Evolutionary conservation across 2,888 invertebrate species (phyloP).

Genomic region (Caenorhabditis afra): DNA sequence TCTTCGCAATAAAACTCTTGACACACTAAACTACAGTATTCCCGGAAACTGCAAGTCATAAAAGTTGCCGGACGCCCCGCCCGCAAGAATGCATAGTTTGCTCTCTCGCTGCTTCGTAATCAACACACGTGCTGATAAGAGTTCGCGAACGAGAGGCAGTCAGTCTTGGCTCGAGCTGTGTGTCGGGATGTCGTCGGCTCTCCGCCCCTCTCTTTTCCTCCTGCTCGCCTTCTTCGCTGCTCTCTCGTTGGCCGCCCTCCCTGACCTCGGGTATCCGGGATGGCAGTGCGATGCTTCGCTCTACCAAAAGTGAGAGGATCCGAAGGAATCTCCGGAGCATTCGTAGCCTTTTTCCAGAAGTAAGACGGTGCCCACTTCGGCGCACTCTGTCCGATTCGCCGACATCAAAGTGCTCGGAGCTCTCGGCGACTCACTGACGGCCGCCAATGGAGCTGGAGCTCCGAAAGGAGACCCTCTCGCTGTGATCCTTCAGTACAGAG

Average conservation of each 20-base stretch:
- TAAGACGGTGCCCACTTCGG: conserved; percentile 81
- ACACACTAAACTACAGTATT: background rate
- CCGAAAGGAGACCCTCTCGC: conserved; percentile 67
- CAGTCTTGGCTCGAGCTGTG: conserved; percentile 18
- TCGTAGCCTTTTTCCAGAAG: conserved; percentile 57
- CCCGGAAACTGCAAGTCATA: conserved; percentile 9
- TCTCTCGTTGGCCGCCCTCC: conserved; percentile 36
- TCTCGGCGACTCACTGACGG: conserved; percentile 72
- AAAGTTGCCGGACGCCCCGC: conserved; percentile 4
- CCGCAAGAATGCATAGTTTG: background rate
- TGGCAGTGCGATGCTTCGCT: conserved; percentile 64
- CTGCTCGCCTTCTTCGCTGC: conserved; percentile 10
- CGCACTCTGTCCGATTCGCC: conserved; percentile 66
- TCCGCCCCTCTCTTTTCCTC: conserved; percentile 2
- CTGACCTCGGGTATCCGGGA: conserved; percentile 65
- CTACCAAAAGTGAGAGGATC: conserved; percentile 36
- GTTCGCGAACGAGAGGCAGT: conserved; percentile 8
- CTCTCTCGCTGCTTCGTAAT: conserved; percentile 1
- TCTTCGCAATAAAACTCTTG: conserved; percentile 1
- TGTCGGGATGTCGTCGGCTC: conserved; percentile 5
- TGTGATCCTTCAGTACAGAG: conserved; percentile 73
- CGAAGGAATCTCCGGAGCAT: background rate
- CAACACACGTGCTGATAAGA: conserved; percentile 42
- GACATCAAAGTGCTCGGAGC: conserved; percentile 73
- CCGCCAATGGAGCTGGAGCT: conserved; percentile 75